Evolutionary conservation across 92 coral and sea anemone genomes (phyloP), one percentile per base, ranked within the genome.

Genomic region (Epizoanthus ramosus): DNA sequence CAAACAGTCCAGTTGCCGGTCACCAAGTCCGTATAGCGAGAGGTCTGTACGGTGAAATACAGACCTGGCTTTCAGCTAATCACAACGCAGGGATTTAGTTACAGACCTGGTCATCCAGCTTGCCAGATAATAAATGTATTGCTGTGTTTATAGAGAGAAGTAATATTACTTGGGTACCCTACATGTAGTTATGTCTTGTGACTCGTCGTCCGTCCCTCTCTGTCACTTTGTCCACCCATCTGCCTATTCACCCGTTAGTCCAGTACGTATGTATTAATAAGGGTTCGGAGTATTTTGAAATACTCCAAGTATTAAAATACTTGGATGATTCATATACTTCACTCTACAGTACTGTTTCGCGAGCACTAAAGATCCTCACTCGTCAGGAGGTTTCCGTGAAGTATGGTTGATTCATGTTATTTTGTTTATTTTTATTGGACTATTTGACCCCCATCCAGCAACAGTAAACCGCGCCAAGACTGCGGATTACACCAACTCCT

Each of bases 141-240:
- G n/a, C n/a, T 41, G 47, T 41, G 47, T 41, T 0, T 41, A 41
- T 41, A 7, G 5, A 79, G 60, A 79, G 67, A 79, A 72, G 83
- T 79, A 63, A 18, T 18, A 2, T 8, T 4, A 0, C 14, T 6
- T 21, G 1, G 65, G 9, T 5, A 24, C 7, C 17, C 8, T 61
- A 12, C 28, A 19, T 63, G 16, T 21, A 7, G 9, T 33, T 33
- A 63, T 63, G 8, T 24, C 28, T 18, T 60, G 24, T 60, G 10
- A 5, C 5, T 19, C 19, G 19, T 17, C 66, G 3, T 8, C 39
- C 9, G 2, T 61, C 6, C 19, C 61, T n/a, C 0, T 57, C 61
- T 57, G 61, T 14, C 1, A 57, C 8, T n/a, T 4, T n/a, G 61
- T 14, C 17, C 61, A 61, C 28, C 39, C 68, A 63, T 63, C 16